A percentile compares a stretch with the other conserved stretches of the same genome.
phyloP scores from a whole-genome alignment of 2,797 vertebrate species.

The Loriculus beryllinus region DNA sequence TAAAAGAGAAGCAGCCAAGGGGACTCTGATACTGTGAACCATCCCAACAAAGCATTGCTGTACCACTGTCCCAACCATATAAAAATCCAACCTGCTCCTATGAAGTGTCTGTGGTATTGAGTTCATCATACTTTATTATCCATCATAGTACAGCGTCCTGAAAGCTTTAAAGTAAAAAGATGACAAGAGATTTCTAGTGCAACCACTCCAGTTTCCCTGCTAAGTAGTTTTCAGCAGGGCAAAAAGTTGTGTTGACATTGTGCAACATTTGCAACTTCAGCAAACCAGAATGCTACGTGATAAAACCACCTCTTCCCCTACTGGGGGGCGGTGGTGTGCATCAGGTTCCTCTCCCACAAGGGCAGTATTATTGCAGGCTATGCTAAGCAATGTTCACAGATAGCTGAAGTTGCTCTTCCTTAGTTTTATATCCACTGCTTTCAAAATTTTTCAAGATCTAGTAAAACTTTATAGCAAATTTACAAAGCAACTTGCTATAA shows the following conservation, averaged over 20 bases:
- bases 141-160: background rate
- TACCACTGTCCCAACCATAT: accelerated
- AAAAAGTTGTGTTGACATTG: background rate
- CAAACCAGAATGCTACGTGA: background rate
- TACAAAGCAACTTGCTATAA: background rate
- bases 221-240: background rate
- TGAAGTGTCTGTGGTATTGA: background rate
- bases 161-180: background rate
- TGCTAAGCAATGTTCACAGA: background rate
- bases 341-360: background rate
- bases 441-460: background rate
- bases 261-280: background rate
- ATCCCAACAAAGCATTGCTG: background rate
- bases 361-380: background rate
- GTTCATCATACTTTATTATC: background rate
- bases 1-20: background rate
- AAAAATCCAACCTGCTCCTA: background rate
- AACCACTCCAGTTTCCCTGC: background rate
- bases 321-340: background rate
- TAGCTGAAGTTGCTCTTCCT: background rate
- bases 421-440: background rate
- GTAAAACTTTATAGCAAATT: background rate
- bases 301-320: background rate
- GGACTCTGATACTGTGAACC: background rate
- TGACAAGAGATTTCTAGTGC: background rate